phyloP scores from a whole-genome alignment of 2,113 vertebrate genomes.

The Castor canadensis region DNA sequence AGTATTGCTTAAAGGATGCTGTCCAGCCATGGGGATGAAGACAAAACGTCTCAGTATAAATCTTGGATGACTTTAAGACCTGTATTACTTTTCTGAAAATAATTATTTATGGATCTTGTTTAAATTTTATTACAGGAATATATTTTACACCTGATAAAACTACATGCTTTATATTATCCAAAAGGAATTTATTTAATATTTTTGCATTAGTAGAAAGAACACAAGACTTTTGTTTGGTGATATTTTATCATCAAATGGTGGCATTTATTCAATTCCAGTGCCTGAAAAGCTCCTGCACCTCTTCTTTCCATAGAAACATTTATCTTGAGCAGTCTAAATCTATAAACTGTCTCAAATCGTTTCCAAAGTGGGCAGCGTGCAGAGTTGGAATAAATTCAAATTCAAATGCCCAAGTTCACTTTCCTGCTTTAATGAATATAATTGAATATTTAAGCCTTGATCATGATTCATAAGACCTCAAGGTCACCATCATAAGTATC shows the following conservation, averaged over 20 bases:
- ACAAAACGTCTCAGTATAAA: background rate
- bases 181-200: background rate
- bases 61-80: background rate
- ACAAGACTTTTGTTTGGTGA: background rate
- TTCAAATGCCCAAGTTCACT: background rate
- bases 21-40: background rate
- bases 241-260: background rate
- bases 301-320: background rate
- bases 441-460: background rate
- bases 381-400: slow-evolving; percentile 50
- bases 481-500: background rate
- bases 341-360: background rate
- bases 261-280: background rate
- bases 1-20: background rate
- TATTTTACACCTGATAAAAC: background rate
- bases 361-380: background rate
- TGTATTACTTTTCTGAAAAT: background rate
- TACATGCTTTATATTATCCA: background rate
- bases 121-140: background rate
- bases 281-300: background rate
- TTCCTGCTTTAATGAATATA: background rate
- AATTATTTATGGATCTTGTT: background rate
- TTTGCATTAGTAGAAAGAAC: slow-evolving; percentile 13
- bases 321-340: background rate
- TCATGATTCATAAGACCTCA: background rate